phyloP scores from a whole-genome alignment of 2,113 vertebrate species.

The Benitochromis conjunctus region DNA sequence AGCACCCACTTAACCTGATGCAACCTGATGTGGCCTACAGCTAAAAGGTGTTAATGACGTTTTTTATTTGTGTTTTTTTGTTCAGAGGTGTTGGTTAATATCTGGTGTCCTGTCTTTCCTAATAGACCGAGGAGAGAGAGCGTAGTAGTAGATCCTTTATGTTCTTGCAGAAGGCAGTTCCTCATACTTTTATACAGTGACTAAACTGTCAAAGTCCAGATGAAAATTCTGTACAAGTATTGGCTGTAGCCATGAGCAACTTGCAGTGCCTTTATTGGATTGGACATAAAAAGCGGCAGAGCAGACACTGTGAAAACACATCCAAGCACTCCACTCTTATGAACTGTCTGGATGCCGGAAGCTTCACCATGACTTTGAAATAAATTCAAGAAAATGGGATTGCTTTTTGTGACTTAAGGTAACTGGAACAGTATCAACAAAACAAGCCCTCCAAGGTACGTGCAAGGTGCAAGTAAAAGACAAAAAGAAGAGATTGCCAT shows the following conservation, averaged over 20 bases:
- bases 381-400: constrained; percentile 25
- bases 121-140: background rate
- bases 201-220: background rate
- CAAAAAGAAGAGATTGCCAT: background rate
- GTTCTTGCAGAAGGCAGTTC: background rate
- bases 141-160: background rate
- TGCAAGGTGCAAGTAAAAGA: constrained; percentile 9
- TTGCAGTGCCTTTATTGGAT: background rate
- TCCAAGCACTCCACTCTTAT: background rate
- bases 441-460: background rate
- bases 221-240: background rate
- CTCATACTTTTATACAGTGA: background rate
- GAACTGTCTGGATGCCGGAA: background rate
- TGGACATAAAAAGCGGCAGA: background rate
- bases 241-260: background rate
- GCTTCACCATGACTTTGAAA: background rate
- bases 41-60: background rate
- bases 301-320: background rate
- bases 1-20: constrained; percentile 17
- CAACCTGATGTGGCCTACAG: background rate
- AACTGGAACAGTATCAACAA: background rate
- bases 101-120: background rate
- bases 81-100: background rate
- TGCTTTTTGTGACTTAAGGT: constrained; percentile 6
- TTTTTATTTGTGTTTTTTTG: background rate